phyloP scores from a whole-genome alignment of 2,113 vertebrate species.

The Paradoxurus hermaphroditus region DNA sequence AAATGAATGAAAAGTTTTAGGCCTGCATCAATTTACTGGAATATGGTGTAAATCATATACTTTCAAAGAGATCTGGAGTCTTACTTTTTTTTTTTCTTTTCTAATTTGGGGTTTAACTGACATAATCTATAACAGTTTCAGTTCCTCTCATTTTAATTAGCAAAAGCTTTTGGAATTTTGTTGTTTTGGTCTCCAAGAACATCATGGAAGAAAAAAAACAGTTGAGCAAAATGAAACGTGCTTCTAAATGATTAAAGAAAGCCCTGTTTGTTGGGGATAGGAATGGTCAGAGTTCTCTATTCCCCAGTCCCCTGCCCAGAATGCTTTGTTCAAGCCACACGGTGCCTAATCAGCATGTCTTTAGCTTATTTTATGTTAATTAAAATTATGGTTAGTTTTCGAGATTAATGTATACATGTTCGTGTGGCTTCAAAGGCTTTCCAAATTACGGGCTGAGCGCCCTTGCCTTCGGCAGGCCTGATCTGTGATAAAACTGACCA shows the following conservation, averaged over 20 bases:
- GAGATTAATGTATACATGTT: constrained; percentile 63
- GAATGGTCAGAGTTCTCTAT: background rate
- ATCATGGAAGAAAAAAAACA: constrained; percentile 42
- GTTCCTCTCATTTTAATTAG: constrained; percentile 62
- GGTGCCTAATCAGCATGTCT: constrained; percentile 66
- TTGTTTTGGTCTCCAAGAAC: constrained; percentile 64
- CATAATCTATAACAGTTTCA: constrained; percentile 69
- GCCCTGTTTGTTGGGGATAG: constrained; percentile 29
- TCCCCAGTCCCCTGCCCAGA: background rate
- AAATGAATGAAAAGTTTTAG: constrained; percentile 41
- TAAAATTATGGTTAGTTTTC: constrained; percentile 60
- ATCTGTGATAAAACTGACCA: constrained; percentile 68
- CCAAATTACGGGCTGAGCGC: constrained; percentile 48
- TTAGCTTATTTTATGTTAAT: constrained; percentile 73
- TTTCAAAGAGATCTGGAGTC: constrained; percentile 61
- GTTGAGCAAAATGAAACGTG: constrained; percentile 45
- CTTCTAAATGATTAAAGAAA: constrained; percentile 73
- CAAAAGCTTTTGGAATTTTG: constrained; percentile 70
- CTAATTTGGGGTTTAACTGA: constrained; percentile 46
- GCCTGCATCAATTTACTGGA: constrained; percentile 57
- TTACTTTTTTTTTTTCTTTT: background rate
- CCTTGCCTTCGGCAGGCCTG: constrained; percentile 34
- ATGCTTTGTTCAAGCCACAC: constrained; percentile 48
- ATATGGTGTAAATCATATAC: constrained; percentile 69
- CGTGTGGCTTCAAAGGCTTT: constrained; percentile 65